phyloP scores from a whole-genome alignment of 2,113 vertebrate species.

The Larimichthys crocea region DNA sequence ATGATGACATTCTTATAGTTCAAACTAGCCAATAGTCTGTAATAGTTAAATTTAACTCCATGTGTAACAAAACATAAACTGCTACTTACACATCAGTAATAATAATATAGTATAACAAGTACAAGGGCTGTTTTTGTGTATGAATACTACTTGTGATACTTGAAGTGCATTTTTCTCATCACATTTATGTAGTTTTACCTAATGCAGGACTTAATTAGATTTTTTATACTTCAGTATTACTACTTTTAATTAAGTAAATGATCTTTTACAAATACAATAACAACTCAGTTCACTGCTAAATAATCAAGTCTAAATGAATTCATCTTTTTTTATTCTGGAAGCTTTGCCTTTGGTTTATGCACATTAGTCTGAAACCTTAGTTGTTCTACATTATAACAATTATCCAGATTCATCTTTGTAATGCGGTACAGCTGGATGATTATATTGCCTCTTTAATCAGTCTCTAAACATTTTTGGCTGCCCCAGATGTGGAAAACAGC shows the following conservation, averaged over 20 bases:
- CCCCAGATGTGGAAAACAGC: slow-evolving; percentile 34
- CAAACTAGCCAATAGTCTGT: neutral
- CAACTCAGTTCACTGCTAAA: neutral
- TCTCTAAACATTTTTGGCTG: neutral
- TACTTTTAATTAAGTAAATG: neutral
- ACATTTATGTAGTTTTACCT: neutral
- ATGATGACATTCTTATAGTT: neutral
- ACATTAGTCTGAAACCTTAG: neutral
- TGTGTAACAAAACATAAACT: too few species aligned
- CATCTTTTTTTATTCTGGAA: neutral
- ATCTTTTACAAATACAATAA: neutral
- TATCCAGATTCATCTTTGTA: slow-evolving; percentile 11
- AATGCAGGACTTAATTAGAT: neutral
- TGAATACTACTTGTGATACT: too few species aligned
- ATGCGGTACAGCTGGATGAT: neutral
- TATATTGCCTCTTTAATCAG: neutral
- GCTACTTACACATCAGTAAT: neutral
- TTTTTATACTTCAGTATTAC: neutral
- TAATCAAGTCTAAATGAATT: neutral
- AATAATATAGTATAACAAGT: neutral
- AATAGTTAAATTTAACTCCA: neutral
- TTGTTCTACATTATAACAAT: neutral
- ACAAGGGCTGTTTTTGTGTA: neutral
- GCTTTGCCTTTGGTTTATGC: neutral
- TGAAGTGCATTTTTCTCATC: too few species aligned